Percentiles rank a stretch among this genome's conserved stretches.
Evolutionary conservation across 30 jellyfish, hydroid and myxozoan genomes (phyloP).

Genomic region (Haliclystus octoradiatus): DNA sequence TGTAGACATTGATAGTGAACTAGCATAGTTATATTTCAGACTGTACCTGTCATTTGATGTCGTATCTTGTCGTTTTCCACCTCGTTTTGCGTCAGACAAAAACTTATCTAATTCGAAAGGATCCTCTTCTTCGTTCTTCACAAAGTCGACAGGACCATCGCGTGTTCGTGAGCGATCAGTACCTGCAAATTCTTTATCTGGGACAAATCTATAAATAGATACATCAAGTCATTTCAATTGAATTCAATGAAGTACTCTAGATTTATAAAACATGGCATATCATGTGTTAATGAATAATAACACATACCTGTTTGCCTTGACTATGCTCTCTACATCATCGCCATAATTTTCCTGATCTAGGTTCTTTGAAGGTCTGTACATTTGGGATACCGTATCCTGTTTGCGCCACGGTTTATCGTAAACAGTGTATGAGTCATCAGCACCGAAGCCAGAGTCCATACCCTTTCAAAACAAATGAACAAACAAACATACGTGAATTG

Average conservation of each 20-base stretch:
- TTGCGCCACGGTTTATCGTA: conserved; percentile 98
- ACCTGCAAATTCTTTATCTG: conserved; percentile 95
- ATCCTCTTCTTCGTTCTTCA: conserved; percentile 88
- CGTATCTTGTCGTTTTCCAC: conserved; percentile 89
- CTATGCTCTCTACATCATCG: conserved; percentile 79
- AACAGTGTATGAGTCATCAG: conserved; percentile 93
- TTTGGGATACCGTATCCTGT: conserved; percentile 68
- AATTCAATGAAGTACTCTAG: too few species aligned
- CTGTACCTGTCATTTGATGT: neutral
- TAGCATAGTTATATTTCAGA: neutral
- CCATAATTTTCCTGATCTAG: conserved; percentile 90
- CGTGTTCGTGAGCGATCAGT: conserved; percentile 79
- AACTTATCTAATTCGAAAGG: conserved; percentile 83
- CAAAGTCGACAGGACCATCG: conserved; percentile 98
- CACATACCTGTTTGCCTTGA: conserved; percentile 41
- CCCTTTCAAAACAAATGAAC: conserved; percentile 36
- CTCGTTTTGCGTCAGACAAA: conserved; percentile 93
- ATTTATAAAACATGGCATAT: too few species aligned
- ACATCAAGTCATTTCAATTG: neutral
- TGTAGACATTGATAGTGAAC: neutral
- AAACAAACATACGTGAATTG: neutral
- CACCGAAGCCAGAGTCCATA: conserved; percentile 97
- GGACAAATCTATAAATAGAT: conserved; percentile 65
- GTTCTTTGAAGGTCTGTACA: conserved; percentile 97
- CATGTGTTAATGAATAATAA: too few species aligned